Conservation (phyloP, 2,888 invertebrate species). For the Trisateles emortualis region DNA sequence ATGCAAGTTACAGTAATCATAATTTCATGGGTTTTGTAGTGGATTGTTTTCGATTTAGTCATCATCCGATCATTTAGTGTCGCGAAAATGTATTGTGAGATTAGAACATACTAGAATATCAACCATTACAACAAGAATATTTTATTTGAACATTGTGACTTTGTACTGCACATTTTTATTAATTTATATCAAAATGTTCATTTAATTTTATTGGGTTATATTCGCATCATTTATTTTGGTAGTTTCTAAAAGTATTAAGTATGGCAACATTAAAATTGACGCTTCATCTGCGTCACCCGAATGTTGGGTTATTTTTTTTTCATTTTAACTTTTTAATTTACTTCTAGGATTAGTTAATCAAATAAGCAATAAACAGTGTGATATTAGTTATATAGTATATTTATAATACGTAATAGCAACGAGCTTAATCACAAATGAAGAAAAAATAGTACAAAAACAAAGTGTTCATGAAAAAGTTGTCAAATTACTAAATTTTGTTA, state of each 20-base stretch:
- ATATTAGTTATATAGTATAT: constrained; percentile 28
- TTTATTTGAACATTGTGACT: no score
- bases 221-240: no score
- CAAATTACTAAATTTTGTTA: constrained; percentile 60
- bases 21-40: no score
- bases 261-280: constrained; percentile 21
- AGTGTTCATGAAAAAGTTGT: constrained; percentile 5
- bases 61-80: no score
- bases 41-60: no score
- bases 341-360: constrained; percentile 2
- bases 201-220: no score
- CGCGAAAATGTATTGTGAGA: no score
- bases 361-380: constrained; percentile 32
- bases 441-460: constrained; percentile 9
- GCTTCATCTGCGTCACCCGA: constrained; percentile 18
- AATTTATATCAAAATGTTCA: no score
- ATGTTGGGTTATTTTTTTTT: constrained; percentile 18
- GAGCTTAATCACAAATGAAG: background rate
- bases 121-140: no score
- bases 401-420: constrained; percentile 8
- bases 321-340: constrained; percentile 2
- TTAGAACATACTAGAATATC: no score
- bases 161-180: no score
- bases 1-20: no score
- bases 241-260: constrained; percentile 1